Conservation (phyloP, 2,113 vertebrate species). For the Bujurquina vittata region DNA sequence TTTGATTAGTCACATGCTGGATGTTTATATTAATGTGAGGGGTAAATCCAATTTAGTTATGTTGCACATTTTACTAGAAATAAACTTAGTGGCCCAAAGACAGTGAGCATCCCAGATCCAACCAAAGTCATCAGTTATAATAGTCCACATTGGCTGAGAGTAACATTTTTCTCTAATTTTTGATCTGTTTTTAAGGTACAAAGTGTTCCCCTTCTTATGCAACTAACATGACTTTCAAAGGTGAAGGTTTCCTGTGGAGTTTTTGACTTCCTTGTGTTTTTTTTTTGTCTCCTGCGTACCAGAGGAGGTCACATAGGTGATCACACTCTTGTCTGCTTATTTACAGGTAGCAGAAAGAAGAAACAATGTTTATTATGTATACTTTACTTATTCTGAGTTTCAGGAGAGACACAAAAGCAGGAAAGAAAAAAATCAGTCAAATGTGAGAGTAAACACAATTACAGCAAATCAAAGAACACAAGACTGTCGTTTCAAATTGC, state of each 20-base stretch:
- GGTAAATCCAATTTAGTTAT: background rate
- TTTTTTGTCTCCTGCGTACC: background rate
- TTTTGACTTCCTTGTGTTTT: background rate
- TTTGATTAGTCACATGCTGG: too few relatives aligned
- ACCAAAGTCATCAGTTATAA: background rate
- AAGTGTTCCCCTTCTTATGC: slow-evolving; percentile 18
- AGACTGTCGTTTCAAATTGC: background rate
- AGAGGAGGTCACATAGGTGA: slow-evolving; percentile 4
- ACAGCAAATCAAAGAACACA: background rate
- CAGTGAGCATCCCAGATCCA: background rate
- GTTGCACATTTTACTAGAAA: background rate
- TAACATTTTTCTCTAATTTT: background rate
- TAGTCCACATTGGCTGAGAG: background rate
- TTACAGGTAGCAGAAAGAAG: background rate
- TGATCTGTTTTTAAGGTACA: background rate
- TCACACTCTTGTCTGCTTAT: background rate
- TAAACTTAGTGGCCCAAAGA: background rate
- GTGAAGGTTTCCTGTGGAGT: background rate
- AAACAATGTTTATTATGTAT: background rate
- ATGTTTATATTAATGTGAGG: background rate
- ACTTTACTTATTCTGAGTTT: background rate
- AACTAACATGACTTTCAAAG: slow-evolving; percentile 11
- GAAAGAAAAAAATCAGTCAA: background rate
- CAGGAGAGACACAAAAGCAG: background rate
- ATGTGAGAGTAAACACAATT: background rate